phyloP scores from a whole-genome alignment of 1,140 invertebrate genomes.

The Cotesia typhae region DNA sequence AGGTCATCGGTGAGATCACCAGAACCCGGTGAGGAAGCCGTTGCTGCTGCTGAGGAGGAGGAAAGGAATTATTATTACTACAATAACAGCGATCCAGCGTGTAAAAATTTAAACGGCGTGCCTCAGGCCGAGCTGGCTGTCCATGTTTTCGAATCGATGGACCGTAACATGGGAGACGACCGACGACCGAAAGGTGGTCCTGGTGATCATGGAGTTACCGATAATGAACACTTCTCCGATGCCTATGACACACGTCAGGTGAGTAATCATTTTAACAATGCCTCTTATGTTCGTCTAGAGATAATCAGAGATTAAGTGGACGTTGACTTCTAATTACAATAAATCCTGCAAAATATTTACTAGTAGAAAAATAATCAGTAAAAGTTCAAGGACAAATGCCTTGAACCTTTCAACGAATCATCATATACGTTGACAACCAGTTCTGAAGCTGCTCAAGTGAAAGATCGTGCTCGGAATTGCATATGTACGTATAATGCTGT shows the following conservation, averaged over 20 bases:
- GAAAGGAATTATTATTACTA: neutral
- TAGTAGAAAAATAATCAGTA: neutral
- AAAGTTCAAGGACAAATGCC: constrained; percentile 7
- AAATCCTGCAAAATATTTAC: neutral
- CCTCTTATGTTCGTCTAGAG: neutral
- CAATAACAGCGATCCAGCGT: constrained; percentile 13
- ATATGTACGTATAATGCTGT: neutral
- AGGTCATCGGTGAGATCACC: constrained; percentile 53
- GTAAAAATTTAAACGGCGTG: constrained; percentile 45
- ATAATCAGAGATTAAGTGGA: neutral
- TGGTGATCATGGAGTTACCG: constrained; percentile 45
- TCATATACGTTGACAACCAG: neutral
- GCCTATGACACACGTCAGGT: constrained; percentile 60
- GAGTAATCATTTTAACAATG: constrained; percentile 14
- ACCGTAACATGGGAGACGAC: constrained; percentile 62
- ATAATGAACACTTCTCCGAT: constrained; percentile 57
- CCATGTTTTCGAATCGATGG: constrained; percentile 66
- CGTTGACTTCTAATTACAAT: too few species aligned
- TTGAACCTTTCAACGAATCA: neutral
- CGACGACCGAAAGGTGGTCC: constrained; percentile 50
- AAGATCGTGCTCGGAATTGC: constrained; percentile 24
- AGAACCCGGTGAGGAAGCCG: constrained; percentile 45
- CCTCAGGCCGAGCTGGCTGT: constrained; percentile 57
- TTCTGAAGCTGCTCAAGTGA: neutral
- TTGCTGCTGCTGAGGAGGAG: constrained; percentile 18